Percentiles rank a stretch among this genome's conserved stretches.
phyloP scores from a whole-genome alignment of 2,888 invertebrate species.

The Dynastes hyllus region DNA sequence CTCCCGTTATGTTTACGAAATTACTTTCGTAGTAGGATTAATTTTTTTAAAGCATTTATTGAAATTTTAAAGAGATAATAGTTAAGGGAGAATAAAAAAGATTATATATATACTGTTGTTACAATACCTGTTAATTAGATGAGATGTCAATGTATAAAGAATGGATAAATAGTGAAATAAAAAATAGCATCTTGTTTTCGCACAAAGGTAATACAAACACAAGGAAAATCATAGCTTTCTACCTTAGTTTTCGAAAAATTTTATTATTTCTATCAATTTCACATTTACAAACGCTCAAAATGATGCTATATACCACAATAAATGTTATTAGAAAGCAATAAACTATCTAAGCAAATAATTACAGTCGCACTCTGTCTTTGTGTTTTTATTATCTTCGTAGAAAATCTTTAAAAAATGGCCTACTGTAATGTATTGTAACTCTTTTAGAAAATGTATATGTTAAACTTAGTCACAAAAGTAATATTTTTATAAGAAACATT shows the following conservation, averaged over 20 bases:
- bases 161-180: constrained; percentile 43
- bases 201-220: constrained; percentile 35
- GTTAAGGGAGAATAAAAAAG: constrained; percentile 41
- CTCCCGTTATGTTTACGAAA: constrained; percentile 4
- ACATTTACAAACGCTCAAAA: no score
- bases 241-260: background rate
- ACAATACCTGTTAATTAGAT: constrained; percentile 60
- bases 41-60: constrained; percentile 32
- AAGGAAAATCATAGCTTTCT: constrained; percentile 10
- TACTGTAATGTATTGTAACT: constrained; percentile 63
- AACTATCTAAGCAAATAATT: constrained; percentile 5
- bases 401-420: constrained; percentile 61
- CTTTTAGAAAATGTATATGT: constrained; percentile 61
- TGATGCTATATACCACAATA: no score
- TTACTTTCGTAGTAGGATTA: constrained; percentile 4
- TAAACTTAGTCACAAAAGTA: constrained; percentile 59
- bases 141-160: constrained; percentile 50
- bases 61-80: constrained; percentile 44
- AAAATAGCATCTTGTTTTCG: constrained; percentile 36
- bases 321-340: background rate
- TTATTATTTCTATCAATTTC: no score
- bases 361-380: constrained; percentile 19
- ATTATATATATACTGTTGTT: constrained; percentile 57
- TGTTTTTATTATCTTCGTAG: constrained; percentile 43
- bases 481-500: constrained; percentile 59